Evolutionary conservation across 2,888 invertebrate genomes (phyloP).

Genomic region (Nomada ruficornis): DNA sequence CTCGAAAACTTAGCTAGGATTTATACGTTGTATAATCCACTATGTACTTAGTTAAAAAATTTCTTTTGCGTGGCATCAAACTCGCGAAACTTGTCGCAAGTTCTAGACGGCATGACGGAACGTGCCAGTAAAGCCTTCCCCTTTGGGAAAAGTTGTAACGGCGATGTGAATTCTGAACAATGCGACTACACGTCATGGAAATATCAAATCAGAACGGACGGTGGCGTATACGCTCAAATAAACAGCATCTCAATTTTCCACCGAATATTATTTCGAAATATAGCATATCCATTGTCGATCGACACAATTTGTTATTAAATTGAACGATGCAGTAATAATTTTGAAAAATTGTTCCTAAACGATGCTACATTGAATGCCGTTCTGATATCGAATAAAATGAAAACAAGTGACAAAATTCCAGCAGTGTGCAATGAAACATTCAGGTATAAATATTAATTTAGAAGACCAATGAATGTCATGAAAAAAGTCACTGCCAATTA

Average conservation of each 20-base stretch:
- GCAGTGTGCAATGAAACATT: not conserved
- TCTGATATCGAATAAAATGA: not conserved
- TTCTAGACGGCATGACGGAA: not conserved
- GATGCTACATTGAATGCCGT: not conserved
- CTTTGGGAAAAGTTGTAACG: not conserved
- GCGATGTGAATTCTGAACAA: not conserved
- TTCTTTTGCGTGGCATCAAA: constrained; percentile 26
- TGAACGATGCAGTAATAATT: not conserved
- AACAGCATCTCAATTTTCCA: constrained; percentile 12
- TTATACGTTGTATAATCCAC: constrained; percentile 17
- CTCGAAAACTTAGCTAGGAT: not conserved
- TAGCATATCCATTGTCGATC: not conserved
- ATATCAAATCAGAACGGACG: constrained; percentile 18
- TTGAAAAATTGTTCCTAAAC: not conserved
- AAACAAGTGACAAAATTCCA: not conserved
- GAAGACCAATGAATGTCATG: constrained; percentile 1
- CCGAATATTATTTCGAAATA: constrained; percentile 11
- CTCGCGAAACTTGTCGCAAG: constrained; percentile 2
- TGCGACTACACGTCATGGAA: not conserved
- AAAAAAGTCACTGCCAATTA: not conserved
- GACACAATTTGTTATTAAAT: constrained; percentile 3
- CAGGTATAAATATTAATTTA: constrained; percentile 16
- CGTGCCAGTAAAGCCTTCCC: constrained; percentile 25
- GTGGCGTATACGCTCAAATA: constrained; percentile 1
- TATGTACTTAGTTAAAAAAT: constrained; percentile 17